These are phyloP conservation scores for Drosophila robusta DNA, from an alignment of 2,888 invertebrate genomes.

Conservation along the genomic window DNA sequence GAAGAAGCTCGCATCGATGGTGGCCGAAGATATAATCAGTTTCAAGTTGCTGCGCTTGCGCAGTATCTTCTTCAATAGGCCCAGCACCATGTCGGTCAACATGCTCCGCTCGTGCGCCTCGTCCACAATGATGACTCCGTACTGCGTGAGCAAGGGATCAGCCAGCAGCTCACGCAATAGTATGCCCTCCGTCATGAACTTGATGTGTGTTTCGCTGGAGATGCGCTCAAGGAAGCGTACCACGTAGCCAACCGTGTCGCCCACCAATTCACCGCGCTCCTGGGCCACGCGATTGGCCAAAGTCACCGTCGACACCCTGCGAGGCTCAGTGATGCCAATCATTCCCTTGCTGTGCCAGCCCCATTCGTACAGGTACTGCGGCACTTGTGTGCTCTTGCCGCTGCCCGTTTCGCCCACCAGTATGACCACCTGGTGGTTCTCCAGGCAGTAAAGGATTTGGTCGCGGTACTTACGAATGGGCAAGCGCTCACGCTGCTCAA, in stretches of 20 bases:
- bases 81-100: constrained; percentile 97
- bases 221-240: constrained; percentile 92
- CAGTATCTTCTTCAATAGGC: constrained; percentile 95
- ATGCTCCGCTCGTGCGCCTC: constrained; percentile 98
- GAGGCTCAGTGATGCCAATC: constrained; percentile 96
- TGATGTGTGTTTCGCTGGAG: constrained; percentile 89
- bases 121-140: constrained; percentile 95
- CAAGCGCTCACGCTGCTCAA: constrained; percentile 92
- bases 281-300: constrained; percentile 95
- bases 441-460: constrained; percentile 95
- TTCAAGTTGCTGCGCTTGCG: constrained; percentile 93
- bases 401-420: constrained; percentile 97
- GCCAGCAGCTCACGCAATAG: constrained; percentile 96
- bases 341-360: constrained; percentile 92
- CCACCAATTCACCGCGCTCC: constrained; percentile 92
- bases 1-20: constrained; percentile 95
- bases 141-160: constrained; percentile 95
- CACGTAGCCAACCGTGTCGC: constrained; percentile 93
- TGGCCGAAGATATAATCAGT: constrained; percentile 96
- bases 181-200: constrained; percentile 98
- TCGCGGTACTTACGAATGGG: constrained; percentile 94
- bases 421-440: constrained; percentile 95
- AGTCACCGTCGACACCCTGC: constrained; percentile 95
- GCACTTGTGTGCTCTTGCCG: constrained; percentile 87
- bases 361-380: constrained; percentile 94